Evolutionary conservation across 2,113 vertebrate species (phyloP).

Genomic region (Mastomys natalensis): DNA sequence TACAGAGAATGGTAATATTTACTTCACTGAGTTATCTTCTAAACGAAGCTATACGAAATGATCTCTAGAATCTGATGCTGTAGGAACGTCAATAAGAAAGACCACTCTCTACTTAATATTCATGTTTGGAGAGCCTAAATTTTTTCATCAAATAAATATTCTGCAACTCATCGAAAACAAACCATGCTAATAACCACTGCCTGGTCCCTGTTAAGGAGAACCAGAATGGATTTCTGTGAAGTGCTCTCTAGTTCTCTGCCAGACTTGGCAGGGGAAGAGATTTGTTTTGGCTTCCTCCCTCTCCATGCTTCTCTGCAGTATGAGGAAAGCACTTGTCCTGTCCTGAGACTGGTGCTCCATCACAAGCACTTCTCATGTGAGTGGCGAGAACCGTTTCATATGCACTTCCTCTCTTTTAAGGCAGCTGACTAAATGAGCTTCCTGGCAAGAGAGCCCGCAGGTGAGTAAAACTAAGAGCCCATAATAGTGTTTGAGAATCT

Average conservation of each 20-base stretch:
- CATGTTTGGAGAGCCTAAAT: neutral
- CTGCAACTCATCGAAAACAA: slow-evolving; percentile 54
- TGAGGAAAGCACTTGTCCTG: neutral
- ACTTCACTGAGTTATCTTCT: neutral
- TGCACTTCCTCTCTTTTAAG: neutral
- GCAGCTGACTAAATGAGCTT: neutral
- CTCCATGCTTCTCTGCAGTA: slow-evolving; percentile 37
- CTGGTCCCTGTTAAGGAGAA: neutral
- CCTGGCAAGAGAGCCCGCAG: neutral
- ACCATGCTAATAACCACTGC: neutral
- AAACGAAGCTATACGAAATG: neutral
- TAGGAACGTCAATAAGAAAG: neutral
- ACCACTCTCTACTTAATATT: neutral
- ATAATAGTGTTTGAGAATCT: neutral
- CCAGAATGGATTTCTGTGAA: slow-evolving; percentile 60
- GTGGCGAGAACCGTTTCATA: slow-evolving; percentile 15
- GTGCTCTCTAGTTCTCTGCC: slow-evolving; percentile 52
- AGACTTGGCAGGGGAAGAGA: slow-evolving; percentile 46
- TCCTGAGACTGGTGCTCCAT: neutral
- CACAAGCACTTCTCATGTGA: neutral
- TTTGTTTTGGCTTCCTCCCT: slow-evolving; percentile 59
- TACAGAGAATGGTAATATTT: neutral
- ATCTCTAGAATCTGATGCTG: neutral
- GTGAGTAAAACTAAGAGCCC: neutral
- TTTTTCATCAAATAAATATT: slow-evolving; percentile 43